A percentile compares a stretch with the other conserved stretches of the same genome.
Conservation (phyloP, 2,113 vertebrate genomes). For the Sialia sialis region DNA sequence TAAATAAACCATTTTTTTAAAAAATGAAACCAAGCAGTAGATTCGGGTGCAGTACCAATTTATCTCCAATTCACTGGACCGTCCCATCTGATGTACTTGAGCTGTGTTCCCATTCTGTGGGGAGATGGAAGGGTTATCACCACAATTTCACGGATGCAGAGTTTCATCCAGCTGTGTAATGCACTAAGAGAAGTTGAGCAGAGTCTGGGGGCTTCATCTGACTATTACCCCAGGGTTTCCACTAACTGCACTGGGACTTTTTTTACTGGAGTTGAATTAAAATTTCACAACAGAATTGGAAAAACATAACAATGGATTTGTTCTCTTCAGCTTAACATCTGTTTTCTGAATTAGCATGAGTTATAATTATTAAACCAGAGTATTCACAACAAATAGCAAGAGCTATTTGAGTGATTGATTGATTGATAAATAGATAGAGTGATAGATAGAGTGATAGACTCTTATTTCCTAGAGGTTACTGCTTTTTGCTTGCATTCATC, state of each 20-base stretch:
- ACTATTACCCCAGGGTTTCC: neutral
- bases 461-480: neutral
- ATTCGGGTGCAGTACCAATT: neutral
- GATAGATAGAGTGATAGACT: neutral
- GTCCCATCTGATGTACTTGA: neutral
- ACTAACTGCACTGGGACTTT: neutral
- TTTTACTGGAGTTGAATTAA: neutral
- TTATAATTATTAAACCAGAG: conserved; percentile 29
- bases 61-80: neutral
- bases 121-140: neutral
- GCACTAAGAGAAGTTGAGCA: fast-evolving
- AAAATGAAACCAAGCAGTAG: neutral
- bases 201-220: neutral
- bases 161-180: neutral
- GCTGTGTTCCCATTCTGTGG: neutral
- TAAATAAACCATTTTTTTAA: neutral
- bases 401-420: too few species aligned
- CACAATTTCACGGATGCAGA: neutral
- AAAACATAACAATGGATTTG: neutral
- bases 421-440: too few species aligned
- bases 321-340: conserved; percentile 24
- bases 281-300: neutral
- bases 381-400: conserved; percentile 6
- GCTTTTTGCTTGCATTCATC: neutral
- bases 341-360: conserved; percentile 9